Percentiles rank a stretch among this genome's conserved stretches.
Evolutionary conservation across 2,888 invertebrate species (phyloP).

Genomic region (Machimus atricapillus): DNA sequence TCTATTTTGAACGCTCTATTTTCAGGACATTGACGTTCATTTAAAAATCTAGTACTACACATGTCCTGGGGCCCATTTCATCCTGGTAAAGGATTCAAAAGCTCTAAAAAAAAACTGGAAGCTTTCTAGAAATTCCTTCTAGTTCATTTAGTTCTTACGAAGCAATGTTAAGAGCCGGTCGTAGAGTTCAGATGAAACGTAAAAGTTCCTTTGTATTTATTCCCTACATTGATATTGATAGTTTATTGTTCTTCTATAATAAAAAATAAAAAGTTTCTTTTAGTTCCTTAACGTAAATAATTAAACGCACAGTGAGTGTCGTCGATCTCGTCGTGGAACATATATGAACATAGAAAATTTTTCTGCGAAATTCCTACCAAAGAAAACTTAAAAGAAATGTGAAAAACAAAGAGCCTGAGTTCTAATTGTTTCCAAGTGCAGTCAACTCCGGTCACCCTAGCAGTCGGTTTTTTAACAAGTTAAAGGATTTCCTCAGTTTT

Average conservation of each 20-base stretch:
- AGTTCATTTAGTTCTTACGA: neutral
- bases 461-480: neutral
- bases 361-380: neutral
- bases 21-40: neutral
- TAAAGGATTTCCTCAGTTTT: neutral
- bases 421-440: neutral
- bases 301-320: neutral
- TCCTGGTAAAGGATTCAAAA: neutral
- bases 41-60: neutral
- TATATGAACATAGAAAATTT: neutral
- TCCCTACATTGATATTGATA: neutral
- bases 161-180: constrained; percentile 23
- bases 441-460: neutral
- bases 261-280: neutral
- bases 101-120: neutral
- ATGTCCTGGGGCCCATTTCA: neutral
- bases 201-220: neutral
- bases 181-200: neutral
- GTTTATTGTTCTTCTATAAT: neutral
- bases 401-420: neutral
- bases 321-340: neutral
- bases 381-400: neutral
- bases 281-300: neutral
- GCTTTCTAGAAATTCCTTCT: neutral
- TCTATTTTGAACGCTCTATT: neutral